Conservation (phyloP, 2,888 invertebrate genomes). For the Euproctis similis region DNA sequence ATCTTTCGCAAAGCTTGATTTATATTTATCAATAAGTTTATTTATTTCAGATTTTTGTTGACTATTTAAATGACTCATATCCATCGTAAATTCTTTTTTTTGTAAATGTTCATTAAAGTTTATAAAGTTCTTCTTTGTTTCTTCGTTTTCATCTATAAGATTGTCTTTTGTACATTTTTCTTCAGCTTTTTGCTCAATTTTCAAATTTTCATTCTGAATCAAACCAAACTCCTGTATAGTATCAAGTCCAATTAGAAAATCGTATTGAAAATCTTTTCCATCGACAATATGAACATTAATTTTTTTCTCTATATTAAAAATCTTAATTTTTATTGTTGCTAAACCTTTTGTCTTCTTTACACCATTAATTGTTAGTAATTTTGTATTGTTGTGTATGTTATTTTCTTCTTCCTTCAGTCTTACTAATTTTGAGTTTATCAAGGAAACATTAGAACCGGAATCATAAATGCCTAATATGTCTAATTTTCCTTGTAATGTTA, state of each 20-base stretch:
- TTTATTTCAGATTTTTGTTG: constrained; percentile 1
- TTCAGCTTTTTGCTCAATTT: not conserved
- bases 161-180: no score
- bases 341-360: no score
- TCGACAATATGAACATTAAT: constrained; percentile 7
- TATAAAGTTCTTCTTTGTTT: not conserved
- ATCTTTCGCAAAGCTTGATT: constrained; percentile 1
- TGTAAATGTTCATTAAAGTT: constrained; percentile 2
- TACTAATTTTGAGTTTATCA: not conserved
- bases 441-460: not conserved
- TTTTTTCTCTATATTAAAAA: no score
- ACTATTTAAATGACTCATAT: not conserved
- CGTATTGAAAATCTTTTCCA: constrained; percentile 4
- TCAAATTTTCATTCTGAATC: constrained; percentile 2
- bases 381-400: not conserved
- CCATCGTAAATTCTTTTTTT: not conserved
- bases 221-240: constrained; percentile 6
- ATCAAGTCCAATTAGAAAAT: constrained; percentile 7
- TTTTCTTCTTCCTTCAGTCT: not conserved
- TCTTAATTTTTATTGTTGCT: no score
- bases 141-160: not conserved
- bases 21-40: not conserved
- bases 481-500: no score
- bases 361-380: not conserved
- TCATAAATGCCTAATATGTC: not conserved